A percentile compares a stretch with the other conserved stretches of the same genome.
Evolutionary conservation across 2,888 invertebrate species (phyloP).

Genomic region (Diadromus collaris): DNA sequence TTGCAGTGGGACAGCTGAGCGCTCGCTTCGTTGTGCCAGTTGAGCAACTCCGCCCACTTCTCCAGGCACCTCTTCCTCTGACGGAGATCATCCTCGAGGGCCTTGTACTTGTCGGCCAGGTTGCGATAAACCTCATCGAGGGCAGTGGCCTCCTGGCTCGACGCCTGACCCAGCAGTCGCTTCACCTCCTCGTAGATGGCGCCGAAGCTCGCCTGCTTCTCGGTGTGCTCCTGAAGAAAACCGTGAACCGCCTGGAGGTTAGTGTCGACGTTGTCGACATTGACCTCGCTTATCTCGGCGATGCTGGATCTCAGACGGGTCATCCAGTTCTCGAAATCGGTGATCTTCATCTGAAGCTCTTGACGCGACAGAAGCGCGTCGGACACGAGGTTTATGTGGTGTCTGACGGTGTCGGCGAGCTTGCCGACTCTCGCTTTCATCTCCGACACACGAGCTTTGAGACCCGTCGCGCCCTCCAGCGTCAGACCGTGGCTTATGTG

Average conservation of each 20-base stretch:
- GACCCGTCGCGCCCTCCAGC: constrained; percentile 87
- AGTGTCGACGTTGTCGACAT: constrained; percentile 90
- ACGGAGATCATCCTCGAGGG: constrained; percentile 87
- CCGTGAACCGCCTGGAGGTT: constrained; percentile 90
- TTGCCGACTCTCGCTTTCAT: constrained; percentile 88
- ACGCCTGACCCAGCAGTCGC: constrained; percentile 85
- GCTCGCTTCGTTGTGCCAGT: constrained; percentile 90
- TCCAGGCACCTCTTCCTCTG: constrained; percentile 88
- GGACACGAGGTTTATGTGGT: constrained; percentile 89
- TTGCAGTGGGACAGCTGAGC: constrained; percentile 91
- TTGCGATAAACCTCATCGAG: constrained; percentile 89
- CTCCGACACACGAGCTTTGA: constrained; percentile 88
- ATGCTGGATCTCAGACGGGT: constrained; percentile 87
- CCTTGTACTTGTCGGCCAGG: constrained; percentile 89
- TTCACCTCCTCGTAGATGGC: constrained; percentile 92
- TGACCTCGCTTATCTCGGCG: constrained; percentile 90
- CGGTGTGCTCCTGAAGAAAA: constrained; percentile 91
- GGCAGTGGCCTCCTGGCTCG: constrained; percentile 88
- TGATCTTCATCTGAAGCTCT: constrained; percentile 90
- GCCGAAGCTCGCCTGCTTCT: constrained; percentile 89
- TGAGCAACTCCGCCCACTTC: constrained; percentile 91
- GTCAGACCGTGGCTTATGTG: constrained; percentile 89
- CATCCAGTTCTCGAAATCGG: constrained; percentile 91
- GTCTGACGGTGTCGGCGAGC: constrained; percentile 88
- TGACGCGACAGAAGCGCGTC: constrained; percentile 91